These are phyloP conservation scores for Columbina picui DNA, from an alignment of 2,113 vertebrate species.

Conservation along the genomic window DNA sequence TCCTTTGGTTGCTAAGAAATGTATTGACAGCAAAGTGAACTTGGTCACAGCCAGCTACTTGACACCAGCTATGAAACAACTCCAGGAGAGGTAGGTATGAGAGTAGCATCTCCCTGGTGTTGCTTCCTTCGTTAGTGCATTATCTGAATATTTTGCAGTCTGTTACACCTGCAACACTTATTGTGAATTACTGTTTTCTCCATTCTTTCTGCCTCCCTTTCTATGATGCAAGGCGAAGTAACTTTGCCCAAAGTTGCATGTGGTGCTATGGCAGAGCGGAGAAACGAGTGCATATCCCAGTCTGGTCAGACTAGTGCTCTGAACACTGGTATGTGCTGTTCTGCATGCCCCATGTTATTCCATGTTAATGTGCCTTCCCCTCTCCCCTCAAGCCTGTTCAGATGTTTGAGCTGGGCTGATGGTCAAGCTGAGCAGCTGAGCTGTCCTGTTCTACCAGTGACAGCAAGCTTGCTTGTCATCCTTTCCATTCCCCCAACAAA, in stretches of 20 bases:
- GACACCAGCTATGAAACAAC: constrained; percentile 89
- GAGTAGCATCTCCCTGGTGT: not conserved
- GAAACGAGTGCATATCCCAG: not conserved
- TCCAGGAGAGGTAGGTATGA: constrained; percentile 85
- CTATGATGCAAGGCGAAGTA: not conserved
- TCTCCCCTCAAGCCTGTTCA: not conserved
- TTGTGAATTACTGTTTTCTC: not conserved
- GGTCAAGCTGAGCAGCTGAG: not conserved
- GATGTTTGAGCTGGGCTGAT: not conserved
- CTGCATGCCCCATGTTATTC: not conserved
- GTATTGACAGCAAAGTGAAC: constrained; percentile 90
- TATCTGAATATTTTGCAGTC: not conserved
- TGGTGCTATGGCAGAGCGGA: not conserved
- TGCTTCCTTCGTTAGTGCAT: not conserved
- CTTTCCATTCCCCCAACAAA: not conserved
- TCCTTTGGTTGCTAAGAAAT: constrained; percentile 89
- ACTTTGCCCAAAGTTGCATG: not conserved
- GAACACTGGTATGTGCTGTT: not conserved
- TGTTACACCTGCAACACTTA: not conserved
- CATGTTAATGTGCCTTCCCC: not conserved
- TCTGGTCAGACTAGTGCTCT: not conserved
- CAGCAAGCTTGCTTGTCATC: not conserved
- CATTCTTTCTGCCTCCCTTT: not conserved
- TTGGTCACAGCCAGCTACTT: constrained; percentile 95
- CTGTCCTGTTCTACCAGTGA: not conserved